These are phyloP conservation scores for Istiophorus platypterus DNA, from an alignment of 2,113 vertebrate species.

Conservation along the genomic window DNA sequence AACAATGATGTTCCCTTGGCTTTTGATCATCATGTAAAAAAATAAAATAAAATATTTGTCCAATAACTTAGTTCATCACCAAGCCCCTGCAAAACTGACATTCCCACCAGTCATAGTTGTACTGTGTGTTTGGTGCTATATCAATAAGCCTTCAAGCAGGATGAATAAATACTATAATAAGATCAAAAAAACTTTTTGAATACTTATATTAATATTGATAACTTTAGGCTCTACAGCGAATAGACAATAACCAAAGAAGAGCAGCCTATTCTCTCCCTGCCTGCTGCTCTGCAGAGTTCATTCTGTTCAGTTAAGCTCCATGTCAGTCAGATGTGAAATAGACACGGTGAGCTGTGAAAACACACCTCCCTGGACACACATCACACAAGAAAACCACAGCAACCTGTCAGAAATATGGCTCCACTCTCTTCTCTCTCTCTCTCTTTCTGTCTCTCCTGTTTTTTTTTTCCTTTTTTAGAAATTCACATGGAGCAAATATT, in stretches of 20 bases:
- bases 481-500: conserved; percentile 59
- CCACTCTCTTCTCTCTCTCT: conserved; percentile 4
- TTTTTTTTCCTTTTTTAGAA: conserved; percentile 15
- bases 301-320: conserved; percentile 44
- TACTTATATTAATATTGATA: background rate
- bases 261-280: background rate
- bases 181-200: background rate
- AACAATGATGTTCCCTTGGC: no score
- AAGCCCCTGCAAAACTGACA: no score
- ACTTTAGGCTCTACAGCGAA: background rate
- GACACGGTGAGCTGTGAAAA: conserved; percentile 73
- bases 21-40: no score
- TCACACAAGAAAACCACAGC: conserved; percentile 51
- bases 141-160: background rate
- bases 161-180: background rate
- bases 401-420: conserved; percentile 28
- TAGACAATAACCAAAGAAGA: conserved; percentile 17
- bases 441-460: background rate
- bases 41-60: no score
- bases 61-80: no score
- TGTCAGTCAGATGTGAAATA: conserved; percentile 73
- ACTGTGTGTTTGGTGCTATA: no score
- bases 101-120: no score
- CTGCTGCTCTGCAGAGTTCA: conserved; percentile 52
- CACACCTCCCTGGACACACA: conserved; percentile 60